Base-by-base conservation (phyloP, 2,888 invertebrate genomes). In the Netelia virgata region DNA sequence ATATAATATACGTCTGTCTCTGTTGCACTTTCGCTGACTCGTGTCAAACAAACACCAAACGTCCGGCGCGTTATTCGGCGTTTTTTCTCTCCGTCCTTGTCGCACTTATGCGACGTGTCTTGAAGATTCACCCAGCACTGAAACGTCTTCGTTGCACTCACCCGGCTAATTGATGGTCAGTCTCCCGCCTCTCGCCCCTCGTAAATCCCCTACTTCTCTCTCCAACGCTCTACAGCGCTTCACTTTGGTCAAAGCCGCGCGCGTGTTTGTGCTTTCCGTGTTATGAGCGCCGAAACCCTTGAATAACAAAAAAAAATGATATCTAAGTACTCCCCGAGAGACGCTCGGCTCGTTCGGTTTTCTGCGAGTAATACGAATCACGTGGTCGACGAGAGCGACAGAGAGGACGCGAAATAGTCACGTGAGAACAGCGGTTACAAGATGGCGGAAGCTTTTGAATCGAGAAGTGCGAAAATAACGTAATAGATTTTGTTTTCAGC, bases 1-100 rank as follows among this genome's bases (percentile, higher is more conserved):
- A 84, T 86, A 82, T 84, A 16, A 82, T 66, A 82, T 36, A 69
- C 55, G 10, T 53, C 41, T 64, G 70, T 86, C 78, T 83, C 83
- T 28, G 16, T 57, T 43, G 61, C 78, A 50, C 63, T 72, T 55
- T 55, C 53, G 64, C 78, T 10, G 55, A 10, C 75, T 41, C 18
- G 9, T 57, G 57, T 57, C 57, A 57, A 57, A 16, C 47, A 47
- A 47, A 18, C 55, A 55, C 55, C 18, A 18, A 57, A 57, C 57
- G 18, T 57, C 57, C 57, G 57, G 57, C 57, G 57, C 57, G 57
- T 57, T 57, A 18, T 57, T 53, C 53, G 53, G 53, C 53, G 53
- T 53, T 53, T 57, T 57, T 55, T 57, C 18, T 57, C 57, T 57
- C 57, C 9, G 8, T 18, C 57, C 57, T 57, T 18, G 18, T 57